Conservation (phyloP, 2,797 vertebrate species). For the Iguana delicatissima region DNA sequence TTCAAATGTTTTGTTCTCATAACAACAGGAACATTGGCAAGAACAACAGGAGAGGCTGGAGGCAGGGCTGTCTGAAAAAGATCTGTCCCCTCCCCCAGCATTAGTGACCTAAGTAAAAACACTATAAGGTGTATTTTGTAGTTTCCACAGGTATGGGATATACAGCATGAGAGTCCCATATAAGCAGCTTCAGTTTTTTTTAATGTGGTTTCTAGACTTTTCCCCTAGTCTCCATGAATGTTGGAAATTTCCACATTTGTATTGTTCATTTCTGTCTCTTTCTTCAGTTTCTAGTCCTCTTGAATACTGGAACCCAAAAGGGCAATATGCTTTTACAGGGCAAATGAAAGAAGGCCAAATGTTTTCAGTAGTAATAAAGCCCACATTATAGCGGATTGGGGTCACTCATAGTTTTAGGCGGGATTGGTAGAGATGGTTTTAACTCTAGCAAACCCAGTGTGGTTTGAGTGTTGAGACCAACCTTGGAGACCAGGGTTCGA, state of each 20-base stretch:
- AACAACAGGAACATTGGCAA: conserved; percentile 30
- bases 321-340: neutral
- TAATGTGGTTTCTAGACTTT: neutral
- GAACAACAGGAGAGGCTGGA: conserved; percentile 7
- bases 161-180: neutral
- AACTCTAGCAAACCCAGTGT: neutral
- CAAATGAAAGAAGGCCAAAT: neutral
- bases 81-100: conserved; percentile 27
- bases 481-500: too few species aligned
- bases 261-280: neutral
- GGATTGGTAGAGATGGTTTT: neutral
- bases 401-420: too few species aligned
- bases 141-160: neutral
- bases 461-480: too few species aligned
- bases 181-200: neutral
- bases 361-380: neutral
- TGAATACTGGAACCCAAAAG: neutral
- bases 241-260: neutral
- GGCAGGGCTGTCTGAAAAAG: neutral
- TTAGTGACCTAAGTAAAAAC: conserved; percentile 35
- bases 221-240: neutral
- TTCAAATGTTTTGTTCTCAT: conserved; percentile 37
- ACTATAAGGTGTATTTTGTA: conserved; percentile 43
- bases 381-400: too few species aligned
- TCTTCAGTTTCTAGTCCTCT: neutral